phyloP scores from a whole-genome alignment of 2,888 invertebrate species.

The Drosophila neotestacea region DNA sequence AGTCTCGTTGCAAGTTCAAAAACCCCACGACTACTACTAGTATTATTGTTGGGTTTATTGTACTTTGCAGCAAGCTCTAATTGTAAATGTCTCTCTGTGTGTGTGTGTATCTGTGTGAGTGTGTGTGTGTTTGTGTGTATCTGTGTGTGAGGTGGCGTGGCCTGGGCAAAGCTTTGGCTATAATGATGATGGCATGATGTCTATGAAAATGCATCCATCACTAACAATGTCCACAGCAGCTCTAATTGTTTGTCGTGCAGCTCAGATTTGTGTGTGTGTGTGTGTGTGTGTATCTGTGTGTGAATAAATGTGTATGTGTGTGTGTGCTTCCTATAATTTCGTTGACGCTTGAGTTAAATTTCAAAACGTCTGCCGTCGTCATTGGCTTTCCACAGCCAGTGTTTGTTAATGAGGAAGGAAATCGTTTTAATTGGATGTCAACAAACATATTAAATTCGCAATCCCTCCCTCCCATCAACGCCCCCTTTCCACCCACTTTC shows the following conservation, averaged over 20 bases:
- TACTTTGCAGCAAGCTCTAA: slow-evolving; percentile 59
- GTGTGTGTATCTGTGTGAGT: slow-evolving; percentile 5
- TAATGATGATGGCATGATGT: slow-evolving; percentile 67
- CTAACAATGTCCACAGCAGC: slow-evolving; percentile 69
- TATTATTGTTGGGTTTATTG: slow-evolving; percentile 66
- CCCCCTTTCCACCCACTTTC: background rate
- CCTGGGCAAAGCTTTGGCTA: slow-evolving; percentile 25
- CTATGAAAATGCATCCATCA: slow-evolving; percentile 74
- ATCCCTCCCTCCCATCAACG: background rate
- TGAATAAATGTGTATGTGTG: slow-evolving; percentile 1
- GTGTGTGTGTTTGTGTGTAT: slow-evolving; percentile 33
- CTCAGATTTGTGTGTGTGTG: slow-evolving; percentile 32
- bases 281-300: slow-evolving; percentile 10
- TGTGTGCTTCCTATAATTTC: slow-evolving; percentile 55
- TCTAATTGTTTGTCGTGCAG: slow-evolving; percentile 73
- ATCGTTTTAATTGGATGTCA: slow-evolving; percentile 80
- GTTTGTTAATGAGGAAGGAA: slow-evolving; percentile 79
- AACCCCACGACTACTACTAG: slow-evolving; percentile 56
- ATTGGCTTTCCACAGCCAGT: slow-evolving; percentile 24
- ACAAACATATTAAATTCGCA: slow-evolving; percentile 73
- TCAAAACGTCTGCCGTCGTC: slow-evolving; percentile 49
- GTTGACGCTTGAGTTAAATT: slow-evolving; percentile 77
- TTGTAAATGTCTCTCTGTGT: slow-evolving; percentile 43
- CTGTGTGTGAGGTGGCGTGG: slow-evolving; percentile 37
- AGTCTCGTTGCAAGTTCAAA: slow-evolving; percentile 70